phyloP scores from a whole-genome alignment of 2,888 invertebrate species.

The Copidosoma aretas region DNA sequence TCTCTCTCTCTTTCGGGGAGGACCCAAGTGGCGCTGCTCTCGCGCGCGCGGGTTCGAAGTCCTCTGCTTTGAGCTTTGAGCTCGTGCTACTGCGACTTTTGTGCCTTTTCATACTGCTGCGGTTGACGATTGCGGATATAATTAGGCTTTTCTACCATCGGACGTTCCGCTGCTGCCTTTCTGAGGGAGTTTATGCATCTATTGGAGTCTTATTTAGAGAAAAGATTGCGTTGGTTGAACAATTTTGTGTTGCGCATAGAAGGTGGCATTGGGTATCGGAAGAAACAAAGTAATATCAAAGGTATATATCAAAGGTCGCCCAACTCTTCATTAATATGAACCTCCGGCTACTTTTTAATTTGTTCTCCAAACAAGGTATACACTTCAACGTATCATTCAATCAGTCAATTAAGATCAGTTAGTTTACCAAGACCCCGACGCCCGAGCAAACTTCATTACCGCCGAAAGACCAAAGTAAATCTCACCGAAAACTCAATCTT shows the following conservation, averaged over 20 bases:
- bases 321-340: no score
- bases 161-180: no score
- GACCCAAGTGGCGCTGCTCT: constrained; percentile 14
- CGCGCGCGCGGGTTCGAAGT: constrained; percentile 8
- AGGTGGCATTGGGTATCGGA: no score
- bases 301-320: no score
- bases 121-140: constrained; percentile 22
- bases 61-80: constrained; percentile 17
- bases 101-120: background rate
- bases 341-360: no score
- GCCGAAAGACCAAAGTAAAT: constrained; percentile 36
- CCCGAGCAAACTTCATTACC: constrained; percentile 37
- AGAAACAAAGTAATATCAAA: no score
- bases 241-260: no score
- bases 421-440: constrained; percentile 8
- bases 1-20: background rate
- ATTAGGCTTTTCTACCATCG: background rate
- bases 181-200: no score
- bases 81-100: constrained; percentile 1
- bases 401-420: constrained; percentile 29
- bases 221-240: no score
- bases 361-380: no score
- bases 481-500: constrained; percentile 39
- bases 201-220: no score
- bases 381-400: constrained; percentile 6